These are phyloP conservation scores for Sphinx pinastri DNA, from an alignment of 2,888 invertebrate species.

Conservation along the genomic window DNA sequence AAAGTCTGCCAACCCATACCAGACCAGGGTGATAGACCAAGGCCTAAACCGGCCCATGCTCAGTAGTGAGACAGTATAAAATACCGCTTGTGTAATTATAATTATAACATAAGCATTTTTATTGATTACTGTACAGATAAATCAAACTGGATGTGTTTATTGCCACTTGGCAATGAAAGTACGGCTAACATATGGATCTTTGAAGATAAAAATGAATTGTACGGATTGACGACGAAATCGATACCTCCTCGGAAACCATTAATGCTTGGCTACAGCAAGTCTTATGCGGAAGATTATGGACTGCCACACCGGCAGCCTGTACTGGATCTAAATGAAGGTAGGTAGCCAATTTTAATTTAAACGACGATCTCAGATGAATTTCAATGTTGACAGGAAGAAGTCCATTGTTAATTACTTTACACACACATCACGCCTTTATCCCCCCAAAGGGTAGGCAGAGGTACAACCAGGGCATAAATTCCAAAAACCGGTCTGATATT, in stretches of 20 bases:
- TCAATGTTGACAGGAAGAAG: no score
- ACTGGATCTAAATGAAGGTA: constrained; percentile 54
- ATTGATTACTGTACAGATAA: constrained; percentile 50
- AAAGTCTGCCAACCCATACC: no score
- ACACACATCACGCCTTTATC: no score
- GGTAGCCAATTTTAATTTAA: constrained; percentile 10
- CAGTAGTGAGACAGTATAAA: neutral
- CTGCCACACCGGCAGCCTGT: constrained; percentile 48
- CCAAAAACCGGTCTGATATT: no score
- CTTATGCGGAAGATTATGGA: constrained; percentile 51
- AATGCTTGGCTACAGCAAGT: constrained; percentile 60
- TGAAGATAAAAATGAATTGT: constrained; percentile 57
- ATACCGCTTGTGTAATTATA: neutral
- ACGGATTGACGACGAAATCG: constrained; percentile 51
- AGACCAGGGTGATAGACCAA: no score
- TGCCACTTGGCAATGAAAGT: constrained; percentile 54
- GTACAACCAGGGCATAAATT: no score
- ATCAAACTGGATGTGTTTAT: constrained; percentile 65
- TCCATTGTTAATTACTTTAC: no score
- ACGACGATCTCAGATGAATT: neutral
- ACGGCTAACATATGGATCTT: constrained; percentile 66
- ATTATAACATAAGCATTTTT: neutral
- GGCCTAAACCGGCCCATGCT: no score
- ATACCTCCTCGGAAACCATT: constrained; percentile 52
- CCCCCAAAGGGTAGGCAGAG: no score